A percentile compares a stretch with the other conserved stretches of the same genome.
phyloP scores from a whole-genome alignment of 2,113 vertebrate species.

The Lutjanus erythropterus region DNA sequence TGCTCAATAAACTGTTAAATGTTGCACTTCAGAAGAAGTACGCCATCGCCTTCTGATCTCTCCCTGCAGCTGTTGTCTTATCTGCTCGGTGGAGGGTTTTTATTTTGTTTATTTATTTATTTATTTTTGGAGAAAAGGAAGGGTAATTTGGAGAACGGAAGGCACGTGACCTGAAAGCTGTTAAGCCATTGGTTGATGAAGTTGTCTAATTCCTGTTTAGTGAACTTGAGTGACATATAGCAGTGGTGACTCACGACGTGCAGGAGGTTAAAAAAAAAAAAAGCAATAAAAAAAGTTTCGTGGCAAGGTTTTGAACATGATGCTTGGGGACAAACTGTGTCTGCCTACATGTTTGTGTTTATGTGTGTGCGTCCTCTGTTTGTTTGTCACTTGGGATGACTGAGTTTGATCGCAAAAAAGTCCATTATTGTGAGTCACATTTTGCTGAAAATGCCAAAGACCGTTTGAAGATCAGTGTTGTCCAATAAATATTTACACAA shows the following conservation, averaged over 20 bases:
- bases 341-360: conserved; percentile 14
- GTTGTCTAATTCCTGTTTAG: conserved; percentile 13
- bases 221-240: conserved; percentile 16
- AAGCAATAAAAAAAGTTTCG: conserved; percentile 3
- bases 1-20: conserved; percentile 72
- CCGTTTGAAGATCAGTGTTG: conserved; percentile 45
- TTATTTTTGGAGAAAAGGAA: conserved; percentile 28
- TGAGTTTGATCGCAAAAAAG: conserved; percentile 31
- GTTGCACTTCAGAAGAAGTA: conserved; percentile 59
- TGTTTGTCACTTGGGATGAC: conserved; percentile 38
- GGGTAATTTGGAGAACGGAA: conserved; percentile 41
- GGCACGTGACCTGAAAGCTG: conserved; percentile 34
- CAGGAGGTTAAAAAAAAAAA: conserved; percentile 5
- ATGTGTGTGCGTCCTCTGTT: conserved; percentile 1
- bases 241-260: conserved; percentile 22
- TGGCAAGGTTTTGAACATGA: conserved; percentile 21
- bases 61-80: conserved; percentile 44
- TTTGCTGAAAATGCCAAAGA: conserved; percentile 64
- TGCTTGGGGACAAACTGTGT: conserved; percentile 19
- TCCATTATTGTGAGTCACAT: conserved; percentile 52
- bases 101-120: conserved; percentile 46
- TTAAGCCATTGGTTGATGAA: conserved; percentile 20
- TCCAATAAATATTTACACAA: conserved; percentile 56
- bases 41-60: conserved; percentile 54
- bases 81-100: conserved; percentile 29